phyloP scores from a whole-genome alignment of 2,113 vertebrate genomes.

The Saccopteryx leptura region DNA sequence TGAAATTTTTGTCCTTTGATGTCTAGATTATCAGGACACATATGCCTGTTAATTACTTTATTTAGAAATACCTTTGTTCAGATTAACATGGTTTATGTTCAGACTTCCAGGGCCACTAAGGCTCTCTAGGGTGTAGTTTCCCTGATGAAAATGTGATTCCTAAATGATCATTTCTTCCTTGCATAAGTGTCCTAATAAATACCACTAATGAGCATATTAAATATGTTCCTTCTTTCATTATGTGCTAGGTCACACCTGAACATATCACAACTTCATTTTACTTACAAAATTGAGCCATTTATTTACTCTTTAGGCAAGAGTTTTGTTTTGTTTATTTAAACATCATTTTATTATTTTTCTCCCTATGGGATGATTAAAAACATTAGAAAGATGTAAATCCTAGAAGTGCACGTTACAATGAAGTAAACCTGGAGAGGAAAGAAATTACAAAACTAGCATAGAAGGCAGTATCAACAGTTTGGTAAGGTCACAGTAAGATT shows the following conservation, averaged over 20 bases:
- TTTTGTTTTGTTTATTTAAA: slow-evolving; percentile 43
- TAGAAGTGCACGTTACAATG: background rate
- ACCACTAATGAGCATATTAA: slow-evolving; percentile 61
- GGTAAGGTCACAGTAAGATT: background rate
- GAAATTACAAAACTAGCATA: background rate
- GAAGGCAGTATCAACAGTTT: background rate
- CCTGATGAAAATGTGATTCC: slow-evolving; percentile 70
- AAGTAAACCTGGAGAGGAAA: background rate
- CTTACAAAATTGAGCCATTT: slow-evolving; percentile 44
- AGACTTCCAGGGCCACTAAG: slow-evolving; percentile 52
- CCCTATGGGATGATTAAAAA: background rate
- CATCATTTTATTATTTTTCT: background rate
- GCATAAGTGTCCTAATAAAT: background rate
- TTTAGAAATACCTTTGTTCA: slow-evolving; percentile 63
- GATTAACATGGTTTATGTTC: slow-evolving; percentile 54
- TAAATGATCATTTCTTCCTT: slow-evolving; percentile 48
- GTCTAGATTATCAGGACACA: slow-evolving; percentile 61
- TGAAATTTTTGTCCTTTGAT: slow-evolving; percentile 52
- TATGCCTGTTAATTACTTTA: slow-evolving; percentile 61
- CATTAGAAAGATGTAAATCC: background rate
- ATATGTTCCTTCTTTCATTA: slow-evolving; percentile 51
- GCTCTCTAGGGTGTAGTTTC: slow-evolving; percentile 58
- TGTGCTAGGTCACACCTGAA: slow-evolving; percentile 57
- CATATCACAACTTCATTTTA: slow-evolving; percentile 49
- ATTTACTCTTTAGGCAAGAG: slow-evolving; percentile 51